phyloP scores from a whole-genome alignment of 2,797 vertebrate genomes.

The Hydrolagus colliei region DNA sequence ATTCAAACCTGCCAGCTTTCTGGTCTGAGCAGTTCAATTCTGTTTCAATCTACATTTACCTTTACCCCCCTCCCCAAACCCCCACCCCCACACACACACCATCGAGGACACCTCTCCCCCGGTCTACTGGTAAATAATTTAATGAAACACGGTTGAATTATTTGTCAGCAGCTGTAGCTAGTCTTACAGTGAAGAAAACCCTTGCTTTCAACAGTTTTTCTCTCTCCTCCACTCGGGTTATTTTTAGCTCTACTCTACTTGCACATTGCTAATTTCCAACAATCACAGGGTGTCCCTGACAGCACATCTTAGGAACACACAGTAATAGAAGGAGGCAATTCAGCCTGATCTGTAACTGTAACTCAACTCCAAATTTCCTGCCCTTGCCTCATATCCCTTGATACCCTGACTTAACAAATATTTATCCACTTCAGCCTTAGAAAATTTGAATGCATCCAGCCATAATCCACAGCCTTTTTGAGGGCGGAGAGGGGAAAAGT shows the following conservation, averaged over 20 bases:
- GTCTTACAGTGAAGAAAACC: neutral
- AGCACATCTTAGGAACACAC: neutral
- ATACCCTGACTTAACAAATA: neutral
- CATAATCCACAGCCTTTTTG: too few species aligned
- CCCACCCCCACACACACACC: too few species aligned
- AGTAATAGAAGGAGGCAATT: neutral
- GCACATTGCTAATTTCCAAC: constrained; percentile 21
- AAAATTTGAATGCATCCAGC: too few species aligned
- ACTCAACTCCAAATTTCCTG: neutral
- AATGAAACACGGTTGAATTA: neutral
- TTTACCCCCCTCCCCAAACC: too few species aligned
- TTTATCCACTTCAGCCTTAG: neutral
- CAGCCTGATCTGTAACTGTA: neutral
- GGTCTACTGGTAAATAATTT: neutral
- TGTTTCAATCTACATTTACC: too few species aligned
- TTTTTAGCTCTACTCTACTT: constrained; percentile 14
- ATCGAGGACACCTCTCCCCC: too few species aligned
- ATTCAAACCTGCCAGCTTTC: too few species aligned
- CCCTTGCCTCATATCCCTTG: neutral
- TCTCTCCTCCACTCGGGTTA: neutral
- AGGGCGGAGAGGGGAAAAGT: too few species aligned
- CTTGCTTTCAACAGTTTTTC: neutral
- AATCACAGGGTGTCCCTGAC: neutral
- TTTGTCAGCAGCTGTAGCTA: neutral
- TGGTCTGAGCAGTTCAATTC: too few species aligned